These are phyloP conservation scores for Penelope pileata DNA, from an alignment of 2,113 vertebrate species.

Conservation along the genomic window DNA sequence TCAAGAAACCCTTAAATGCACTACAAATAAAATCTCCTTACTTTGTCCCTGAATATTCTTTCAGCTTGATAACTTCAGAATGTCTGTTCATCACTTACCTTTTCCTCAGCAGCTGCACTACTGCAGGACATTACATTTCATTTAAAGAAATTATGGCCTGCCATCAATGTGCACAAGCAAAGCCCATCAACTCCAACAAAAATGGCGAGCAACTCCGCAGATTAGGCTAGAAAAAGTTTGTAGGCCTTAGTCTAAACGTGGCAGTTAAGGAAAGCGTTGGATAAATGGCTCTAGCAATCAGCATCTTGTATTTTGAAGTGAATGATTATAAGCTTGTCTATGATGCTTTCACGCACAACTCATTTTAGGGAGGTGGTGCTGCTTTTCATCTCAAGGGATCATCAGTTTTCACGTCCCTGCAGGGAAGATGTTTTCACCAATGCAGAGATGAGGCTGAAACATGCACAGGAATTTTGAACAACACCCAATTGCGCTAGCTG, in stretches of 20 bases:
- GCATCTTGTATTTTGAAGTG: fast-evolving
- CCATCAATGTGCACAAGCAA: neutral
- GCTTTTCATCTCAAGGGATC: neutral
- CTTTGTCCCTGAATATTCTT: neutral
- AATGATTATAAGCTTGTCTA: neutral
- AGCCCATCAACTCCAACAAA: fast-evolving
- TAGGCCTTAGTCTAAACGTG: neutral
- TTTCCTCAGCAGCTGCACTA: neutral
- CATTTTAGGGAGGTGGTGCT: neutral
- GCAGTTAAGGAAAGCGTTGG: neutral
- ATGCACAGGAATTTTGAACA: neutral
- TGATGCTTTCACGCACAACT: neutral
- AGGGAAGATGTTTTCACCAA: neutral
- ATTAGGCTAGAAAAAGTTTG: neutral
- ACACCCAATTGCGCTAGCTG: neutral
- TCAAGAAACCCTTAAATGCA: neutral
- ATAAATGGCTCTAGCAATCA: neutral
- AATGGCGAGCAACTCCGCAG: neutral
- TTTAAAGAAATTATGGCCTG: neutral
- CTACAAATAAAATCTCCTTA: neutral
- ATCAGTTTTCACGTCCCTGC: neutral
- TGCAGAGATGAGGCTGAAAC: neutral
- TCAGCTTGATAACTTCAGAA: neutral
- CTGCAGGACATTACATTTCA: neutral
- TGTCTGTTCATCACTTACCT: fast-evolving